These are phyloP conservation scores for Miltochrista miniata DNA, from an alignment of 2,888 invertebrate genomes.

Conservation along the genomic window DNA sequence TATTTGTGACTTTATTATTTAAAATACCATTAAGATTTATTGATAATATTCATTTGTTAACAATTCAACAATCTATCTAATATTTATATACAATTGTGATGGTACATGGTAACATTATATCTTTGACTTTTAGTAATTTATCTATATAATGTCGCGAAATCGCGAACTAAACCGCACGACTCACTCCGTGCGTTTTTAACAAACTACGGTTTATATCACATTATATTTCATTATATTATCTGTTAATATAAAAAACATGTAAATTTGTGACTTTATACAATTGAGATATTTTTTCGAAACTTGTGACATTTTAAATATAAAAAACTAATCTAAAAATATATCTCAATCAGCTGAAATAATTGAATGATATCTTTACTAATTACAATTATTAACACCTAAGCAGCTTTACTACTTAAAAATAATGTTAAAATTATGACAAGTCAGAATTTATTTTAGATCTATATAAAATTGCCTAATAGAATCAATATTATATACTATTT, in stretches of 20 bases:
- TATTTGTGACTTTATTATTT: conserved; percentile 27
- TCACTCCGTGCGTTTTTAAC: conserved; percentile 1
- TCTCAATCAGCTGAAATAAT: conserved; percentile 31
- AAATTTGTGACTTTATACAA: conserved; percentile 34
- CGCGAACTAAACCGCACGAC: conserved; percentile 2
- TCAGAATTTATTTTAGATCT: conserved; percentile 38
- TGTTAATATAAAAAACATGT: conserved; percentile 26
- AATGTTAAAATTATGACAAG: conserved; percentile 55
- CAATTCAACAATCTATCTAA: conserved; percentile 70
- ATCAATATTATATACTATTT: conserved; percentile 38
- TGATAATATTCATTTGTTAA: conserved; percentile 43
- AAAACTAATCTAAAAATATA: conserved; percentile 34
- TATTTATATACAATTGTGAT: conserved; percentile 69
- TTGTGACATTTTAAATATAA: conserved; percentile 36
- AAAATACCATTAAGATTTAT: conserved; percentile 29
- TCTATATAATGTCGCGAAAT: conserved; percentile 13
- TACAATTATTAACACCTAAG: conserved; percentile 39
- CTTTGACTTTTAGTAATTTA: conserved; percentile 48
- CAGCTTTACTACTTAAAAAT: conserved; percentile 62
- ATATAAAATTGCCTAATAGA: conserved; percentile 33
- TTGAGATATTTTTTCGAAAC: conserved; percentile 19
- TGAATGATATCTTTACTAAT: conserved; percentile 41
- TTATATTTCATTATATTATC: conserved; percentile 27
- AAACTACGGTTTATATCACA: conserved; percentile 37
- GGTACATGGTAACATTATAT: conserved; percentile 66